Conservation (phyloP, 2,888 invertebrate species). For the Lottia scabra region DNA sequence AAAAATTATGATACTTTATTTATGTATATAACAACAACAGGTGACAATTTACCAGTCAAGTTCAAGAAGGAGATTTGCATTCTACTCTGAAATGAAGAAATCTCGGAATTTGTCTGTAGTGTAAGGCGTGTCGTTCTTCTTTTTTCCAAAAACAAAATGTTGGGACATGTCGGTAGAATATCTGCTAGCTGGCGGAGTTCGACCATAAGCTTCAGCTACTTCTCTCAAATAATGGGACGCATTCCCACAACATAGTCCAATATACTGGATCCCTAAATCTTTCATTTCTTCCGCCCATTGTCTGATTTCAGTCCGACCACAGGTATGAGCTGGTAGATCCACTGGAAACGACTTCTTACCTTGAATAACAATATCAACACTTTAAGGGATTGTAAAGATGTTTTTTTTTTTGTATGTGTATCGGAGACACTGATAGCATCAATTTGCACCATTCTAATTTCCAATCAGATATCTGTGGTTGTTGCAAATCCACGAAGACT, state of each 20-base stretch:
- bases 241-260: slow-evolving; percentile 58
- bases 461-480: too few species aligned
- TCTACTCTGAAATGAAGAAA: too few species aligned
- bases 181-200: slow-evolving; percentile 32
- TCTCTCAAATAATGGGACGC: slow-evolving; percentile 42
- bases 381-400: too few species aligned
- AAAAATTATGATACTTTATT: too few species aligned
- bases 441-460: too few species aligned
- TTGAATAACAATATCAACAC: slow-evolving; percentile 21
- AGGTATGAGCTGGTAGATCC: slow-evolving; percentile 37
- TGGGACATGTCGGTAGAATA: slow-evolving; percentile 34
- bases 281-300: slow-evolving; percentile 41
- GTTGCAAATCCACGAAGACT: too few species aligned
- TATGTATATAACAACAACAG: too few species aligned
- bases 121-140: background rate
- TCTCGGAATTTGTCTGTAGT: too few species aligned
- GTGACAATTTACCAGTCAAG: too few species aligned
- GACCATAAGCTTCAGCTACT: slow-evolving; percentile 42
- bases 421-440: too few species aligned
- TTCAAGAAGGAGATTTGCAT: too few species aligned
- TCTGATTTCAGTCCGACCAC: slow-evolving; percentile 35
- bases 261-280: slow-evolving; percentile 45
- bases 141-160: slow-evolving; percentile 27
- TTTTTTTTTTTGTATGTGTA: too few species aligned
- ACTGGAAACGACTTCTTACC: slow-evolving; percentile 43